phyloP scores from a whole-genome alignment of 1,140 invertebrate species.

The Apis laboriosa region DNA sequence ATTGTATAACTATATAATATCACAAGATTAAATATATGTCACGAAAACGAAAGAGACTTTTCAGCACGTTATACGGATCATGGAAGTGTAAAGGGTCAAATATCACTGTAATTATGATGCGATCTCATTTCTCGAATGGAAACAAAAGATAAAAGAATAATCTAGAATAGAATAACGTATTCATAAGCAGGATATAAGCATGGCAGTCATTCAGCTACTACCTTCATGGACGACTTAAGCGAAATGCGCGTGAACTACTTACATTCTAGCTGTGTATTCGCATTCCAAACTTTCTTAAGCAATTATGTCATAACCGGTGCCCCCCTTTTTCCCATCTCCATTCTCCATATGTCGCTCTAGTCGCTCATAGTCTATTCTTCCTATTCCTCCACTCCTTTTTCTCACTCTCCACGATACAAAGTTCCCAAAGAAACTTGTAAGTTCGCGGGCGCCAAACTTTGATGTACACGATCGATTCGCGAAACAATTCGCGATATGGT shows the following conservation, averaged over 20 bases:
- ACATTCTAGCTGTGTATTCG: constrained; percentile 25
- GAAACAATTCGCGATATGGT: background rate
- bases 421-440: background rate
- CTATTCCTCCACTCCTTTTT: background rate
- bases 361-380: no score
- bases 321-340: constrained; percentile 24
- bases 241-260: constrained; percentile 57
- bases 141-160: background rate
- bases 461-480: constrained; percentile 12
- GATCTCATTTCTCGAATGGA: background rate
- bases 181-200: background rate
- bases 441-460: background rate
- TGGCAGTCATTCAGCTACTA: constrained; percentile 2
- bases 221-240: constrained; percentile 37
- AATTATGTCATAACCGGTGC: constrained; percentile 62
- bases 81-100: no score
- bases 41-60: no score
- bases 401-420: background rate
- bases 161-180: background rate
- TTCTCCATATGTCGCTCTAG: background rate
- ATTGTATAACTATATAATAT: no score
- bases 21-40: no score
- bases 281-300: constrained; percentile 64
- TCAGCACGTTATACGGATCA: no score
- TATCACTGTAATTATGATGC: background rate